These are phyloP conservation scores for Diadromus collaris DNA, from an alignment of 2,888 invertebrate genomes.

Conservation along the genomic window DNA sequence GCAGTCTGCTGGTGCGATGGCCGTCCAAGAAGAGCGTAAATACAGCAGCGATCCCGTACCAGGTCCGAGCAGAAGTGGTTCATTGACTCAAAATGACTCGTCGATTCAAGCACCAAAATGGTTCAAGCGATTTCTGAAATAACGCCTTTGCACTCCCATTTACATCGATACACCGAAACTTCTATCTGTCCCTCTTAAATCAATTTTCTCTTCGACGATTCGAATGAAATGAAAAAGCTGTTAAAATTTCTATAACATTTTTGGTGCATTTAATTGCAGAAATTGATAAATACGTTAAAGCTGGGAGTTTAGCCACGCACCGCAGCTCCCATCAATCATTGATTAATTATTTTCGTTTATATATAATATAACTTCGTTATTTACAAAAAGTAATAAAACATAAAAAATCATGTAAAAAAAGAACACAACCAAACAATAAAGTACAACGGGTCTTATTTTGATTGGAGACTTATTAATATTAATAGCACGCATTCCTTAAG, in stretches of 20 bases:
- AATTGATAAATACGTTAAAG: slow-evolving; percentile 40
- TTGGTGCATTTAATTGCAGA: slow-evolving; percentile 55
- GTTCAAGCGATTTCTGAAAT: slow-evolving; percentile 70
- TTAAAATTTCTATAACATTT: slow-evolving; percentile 38
- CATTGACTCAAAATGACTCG: slow-evolving; percentile 52
- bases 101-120: slow-evolving; percentile 69
- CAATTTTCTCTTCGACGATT: neutral
- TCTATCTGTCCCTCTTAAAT: slow-evolving; percentile 36
- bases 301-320: slow-evolving; percentile 20
- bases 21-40: slow-evolving; percentile 24
- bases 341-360: slow-evolving; percentile 46
- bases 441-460: slow-evolving; percentile 48
- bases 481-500: slow-evolving; percentile 51
- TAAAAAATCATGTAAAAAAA: slow-evolving; percentile 57
- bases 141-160: slow-evolving; percentile 41
- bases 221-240: slow-evolving; percentile 23
- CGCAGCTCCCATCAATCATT: slow-evolving; percentile 23
- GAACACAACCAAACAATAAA: slow-evolving; percentile 46
- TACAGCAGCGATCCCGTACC: slow-evolving; percentile 39
- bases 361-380: slow-evolving; percentile 49
- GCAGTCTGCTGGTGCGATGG: slow-evolving; percentile 11
- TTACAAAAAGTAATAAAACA: slow-evolving; percentile 58
- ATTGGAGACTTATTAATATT: slow-evolving; percentile 48
- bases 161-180: slow-evolving; percentile 21
- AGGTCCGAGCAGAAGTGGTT: slow-evolving; percentile 56